Evolutionary conservation across 1,140 invertebrate genomes (phyloP).

Genomic region (Lucilia sericata): DNA sequence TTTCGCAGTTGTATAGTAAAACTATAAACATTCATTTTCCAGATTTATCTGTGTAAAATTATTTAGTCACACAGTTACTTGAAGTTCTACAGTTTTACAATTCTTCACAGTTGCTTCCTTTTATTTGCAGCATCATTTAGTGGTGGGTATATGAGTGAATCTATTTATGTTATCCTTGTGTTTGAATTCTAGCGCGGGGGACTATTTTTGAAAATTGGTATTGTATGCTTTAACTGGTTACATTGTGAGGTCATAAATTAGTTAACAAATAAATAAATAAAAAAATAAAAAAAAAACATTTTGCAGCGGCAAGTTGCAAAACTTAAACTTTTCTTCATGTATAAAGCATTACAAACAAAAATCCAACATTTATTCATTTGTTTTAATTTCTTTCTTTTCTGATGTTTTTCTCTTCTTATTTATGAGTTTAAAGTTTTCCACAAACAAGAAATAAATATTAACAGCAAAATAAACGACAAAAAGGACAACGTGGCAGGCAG

Average conservation of each 20-base stretch:
- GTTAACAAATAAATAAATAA: conserved; percentile 25
- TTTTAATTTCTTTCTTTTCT: background rate
- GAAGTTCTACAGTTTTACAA: background rate
- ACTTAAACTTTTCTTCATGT: background rate
- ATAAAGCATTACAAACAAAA: background rate
- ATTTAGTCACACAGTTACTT: background rate
- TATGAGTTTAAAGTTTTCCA: conserved; percentile 15
- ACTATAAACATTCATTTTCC: conserved; percentile 39
- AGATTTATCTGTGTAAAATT: conserved; percentile 40
- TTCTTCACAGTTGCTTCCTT: background rate
- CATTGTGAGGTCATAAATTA: conserved; percentile 37
- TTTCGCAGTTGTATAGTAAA: conserved; percentile 1
- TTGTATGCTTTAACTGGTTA: conserved; percentile 3
- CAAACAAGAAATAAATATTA: background rate
- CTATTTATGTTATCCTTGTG: background rate
- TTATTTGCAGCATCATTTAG: background rate
- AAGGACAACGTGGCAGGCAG: too few relatives aligned
- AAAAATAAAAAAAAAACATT: background rate
- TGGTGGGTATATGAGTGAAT: too few relatives aligned
- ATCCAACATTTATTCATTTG: background rate
- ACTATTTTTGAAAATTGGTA: background rate
- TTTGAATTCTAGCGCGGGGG: background rate
- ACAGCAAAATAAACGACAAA: background rate
- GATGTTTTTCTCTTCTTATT: background rate
- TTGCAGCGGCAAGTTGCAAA: background rate